Percentiles rank a stretch among this genome's conserved stretches.
phyloP scores from a whole-genome alignment of 2,888 invertebrate genomes.

The Dorcus hopei region DNA sequence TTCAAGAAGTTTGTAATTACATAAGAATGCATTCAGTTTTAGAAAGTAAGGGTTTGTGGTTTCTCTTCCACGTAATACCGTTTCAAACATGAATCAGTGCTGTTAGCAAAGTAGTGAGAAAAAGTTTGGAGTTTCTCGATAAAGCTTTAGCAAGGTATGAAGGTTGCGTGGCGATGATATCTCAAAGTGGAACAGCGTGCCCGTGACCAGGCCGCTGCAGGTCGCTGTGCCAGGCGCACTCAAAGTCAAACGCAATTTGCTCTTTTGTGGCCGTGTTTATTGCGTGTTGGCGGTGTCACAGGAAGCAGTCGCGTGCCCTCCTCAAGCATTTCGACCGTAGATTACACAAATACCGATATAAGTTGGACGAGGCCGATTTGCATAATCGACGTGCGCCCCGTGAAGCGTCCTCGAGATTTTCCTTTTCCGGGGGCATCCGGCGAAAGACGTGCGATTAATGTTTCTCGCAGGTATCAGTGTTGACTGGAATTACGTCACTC shows the following conservation, averaged over 20 bases:
- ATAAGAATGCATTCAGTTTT: too few species aligned
- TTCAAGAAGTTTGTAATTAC: too few species aligned
- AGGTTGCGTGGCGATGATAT: conserved; percentile 30
- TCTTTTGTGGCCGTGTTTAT: conserved; percentile 29
- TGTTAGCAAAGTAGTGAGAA: neutral
- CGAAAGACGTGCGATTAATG: conserved; percentile 32
- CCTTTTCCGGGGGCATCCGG: conserved; percentile 24
- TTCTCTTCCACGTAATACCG: neutral
- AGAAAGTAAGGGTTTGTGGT: too few species aligned
- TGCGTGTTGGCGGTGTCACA: conserved; percentile 22
- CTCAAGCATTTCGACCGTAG: conserved; percentile 13
- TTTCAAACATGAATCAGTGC: neutral
- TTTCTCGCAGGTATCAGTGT: conserved; percentile 40
- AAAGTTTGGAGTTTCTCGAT: conserved; percentile 8
- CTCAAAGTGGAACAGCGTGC: conserved; percentile 29
- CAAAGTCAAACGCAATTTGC: conserved; percentile 33
- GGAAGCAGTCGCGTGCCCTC: conserved; percentile 31
- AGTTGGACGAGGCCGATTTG: too few species aligned
- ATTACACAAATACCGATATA: conserved; percentile 6
- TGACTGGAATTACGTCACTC: conserved; percentile 46
- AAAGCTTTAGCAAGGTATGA: conserved; percentile 9
- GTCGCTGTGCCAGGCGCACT: conserved; percentile 31
- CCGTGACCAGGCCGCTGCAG: conserved; percentile 34
- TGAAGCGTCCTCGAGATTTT: too few species aligned
- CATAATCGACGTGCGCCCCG: too few species aligned